These are phyloP conservation scores for Saxidomus purpurata DNA, from an alignment of 1,140 invertebrate genomes.

Conservation along the genomic window DNA sequence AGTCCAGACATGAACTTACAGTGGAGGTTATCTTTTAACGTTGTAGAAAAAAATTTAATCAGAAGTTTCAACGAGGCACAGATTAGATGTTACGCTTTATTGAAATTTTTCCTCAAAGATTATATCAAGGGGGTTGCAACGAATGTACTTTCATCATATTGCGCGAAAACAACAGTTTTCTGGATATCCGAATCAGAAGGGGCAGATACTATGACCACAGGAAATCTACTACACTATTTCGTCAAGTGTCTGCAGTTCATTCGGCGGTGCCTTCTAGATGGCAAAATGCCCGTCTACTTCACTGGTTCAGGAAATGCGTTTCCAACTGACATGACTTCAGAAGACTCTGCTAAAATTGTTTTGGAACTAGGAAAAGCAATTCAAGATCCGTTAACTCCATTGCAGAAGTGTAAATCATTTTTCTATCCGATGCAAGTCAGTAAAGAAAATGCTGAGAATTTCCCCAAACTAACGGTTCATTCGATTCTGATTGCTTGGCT, in stretches of 20 bases:
- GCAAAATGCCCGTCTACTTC: constrained; percentile 8
- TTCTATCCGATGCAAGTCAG: not conserved
- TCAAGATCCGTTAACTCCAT: not conserved
- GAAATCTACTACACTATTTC: not conserved
- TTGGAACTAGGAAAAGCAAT: not conserved
- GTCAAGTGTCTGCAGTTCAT: not conserved
- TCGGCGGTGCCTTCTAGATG: not conserved
- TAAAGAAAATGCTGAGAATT: not conserved
- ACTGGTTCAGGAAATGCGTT: not conserved
- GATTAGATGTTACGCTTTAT: not conserved
- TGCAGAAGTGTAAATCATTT: not conserved
- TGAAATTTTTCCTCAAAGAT: constrained; percentile 3
- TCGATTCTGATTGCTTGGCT: not conserved
- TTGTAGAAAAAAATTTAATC: not conserved
- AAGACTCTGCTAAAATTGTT: not conserved
- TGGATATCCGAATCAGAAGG: not conserved
- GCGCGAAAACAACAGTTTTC: not conserved
- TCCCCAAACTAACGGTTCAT: not conserved
- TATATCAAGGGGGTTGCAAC: not conserved
- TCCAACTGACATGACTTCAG: not conserved
- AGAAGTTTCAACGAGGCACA: not conserved
- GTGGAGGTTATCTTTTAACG: constrained; percentile 12
- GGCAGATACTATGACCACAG: not conserved
- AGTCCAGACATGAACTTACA: not conserved
- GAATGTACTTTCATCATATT: not conserved